Base-by-base conservation (phyloP, 1,140 invertebrate species). In the Whitmania pigra region DNA sequence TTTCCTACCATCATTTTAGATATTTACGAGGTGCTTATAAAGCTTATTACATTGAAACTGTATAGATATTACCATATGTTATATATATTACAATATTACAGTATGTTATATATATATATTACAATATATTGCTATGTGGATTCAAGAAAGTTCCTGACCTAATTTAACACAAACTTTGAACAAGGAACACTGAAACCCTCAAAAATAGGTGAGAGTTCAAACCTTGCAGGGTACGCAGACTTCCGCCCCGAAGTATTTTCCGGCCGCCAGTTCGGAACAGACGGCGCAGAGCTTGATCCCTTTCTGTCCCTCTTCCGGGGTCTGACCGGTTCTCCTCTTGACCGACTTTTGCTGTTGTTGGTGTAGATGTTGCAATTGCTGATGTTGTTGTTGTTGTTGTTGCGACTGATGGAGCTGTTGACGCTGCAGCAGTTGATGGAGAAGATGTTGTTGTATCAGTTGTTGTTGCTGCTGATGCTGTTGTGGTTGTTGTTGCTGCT, bases 191-290 rank as follows among this genome's bases (percentile, higher is more conserved):
- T 29, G 4, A 29, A 66, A 66, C 27, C 60, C 27, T 36, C 60
- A 69, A 53, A 69, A 29, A 40, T 27, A 53, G 36, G 36, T n/a
- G 57, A 63, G 29, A 63, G 29, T 63, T 63, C 29, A 31, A 63
- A 73, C 72, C 72, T 73, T 73, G 67, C 72, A 73, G 43, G 72
- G 72, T 18, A 73, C n/a, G 49, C 72, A 73, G 31, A 73, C 72
- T 20, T 53, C 53, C 22, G 72, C 72, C 17, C 66, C 63, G 53
- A 73, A 73, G 29, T 73, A 73, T 53, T 49, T 71, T n/a, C 72
- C 72, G 31, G 69, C 36, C 9, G 72, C 72, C 31, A 36, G 36
- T 25, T 73, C 72, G 0, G 18, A 29, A 31, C 72, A 73, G 25
- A 73, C 72, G 43, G 53, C 72, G 20, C 72, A 73, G 22, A 63